Conservation (phyloP, 2,888 invertebrate species). For the Yponomeuta cagnagella region DNA sequence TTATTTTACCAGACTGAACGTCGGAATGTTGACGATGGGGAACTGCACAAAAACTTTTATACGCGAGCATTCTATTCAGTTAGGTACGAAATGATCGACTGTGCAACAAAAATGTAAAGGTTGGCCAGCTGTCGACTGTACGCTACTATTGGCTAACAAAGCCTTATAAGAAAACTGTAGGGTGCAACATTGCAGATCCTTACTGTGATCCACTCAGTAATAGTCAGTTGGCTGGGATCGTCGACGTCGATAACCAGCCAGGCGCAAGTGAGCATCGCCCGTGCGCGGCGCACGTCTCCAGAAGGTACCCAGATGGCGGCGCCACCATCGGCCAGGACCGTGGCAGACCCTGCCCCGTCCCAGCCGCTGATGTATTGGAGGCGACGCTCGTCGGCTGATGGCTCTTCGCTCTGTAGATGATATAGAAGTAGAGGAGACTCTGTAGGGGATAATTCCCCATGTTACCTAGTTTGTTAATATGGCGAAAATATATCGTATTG, state of each 20-base stretch:
- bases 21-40: too few relatives aligned
- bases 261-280: constrained; percentile 87
- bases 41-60: too few relatives aligned
- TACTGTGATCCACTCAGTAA: constrained; percentile 82
- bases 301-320: constrained; percentile 95
- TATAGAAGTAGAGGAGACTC: neutral
- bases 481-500: too few relatives aligned
- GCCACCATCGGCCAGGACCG: constrained; percentile 85
- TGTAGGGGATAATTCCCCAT: too few relatives aligned
- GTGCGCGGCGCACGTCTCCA: constrained; percentile 91
- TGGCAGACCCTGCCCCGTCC: constrained; percentile 85
- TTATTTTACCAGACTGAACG: too few relatives aligned
- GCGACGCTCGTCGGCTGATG: constrained; percentile 84
- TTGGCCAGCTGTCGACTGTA: too few relatives aligned
- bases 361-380: constrained; percentile 88
- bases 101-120: too few relatives aligned
- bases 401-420: constrained; percentile 82
- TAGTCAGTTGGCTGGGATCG: constrained; percentile 73
- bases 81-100: too few relatives aligned
- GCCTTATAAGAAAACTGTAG: too few relatives aligned
- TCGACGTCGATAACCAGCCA: constrained; percentile 93
- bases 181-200: constrained; percentile 20
- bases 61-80: too few relatives aligned
- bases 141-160: too few relatives aligned
- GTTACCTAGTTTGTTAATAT: too few relatives aligned